These are phyloP conservation scores for Ambastaia sidthimunki DNA, from an alignment of 2,797 vertebrate species.

Conservation along the genomic window DNA sequence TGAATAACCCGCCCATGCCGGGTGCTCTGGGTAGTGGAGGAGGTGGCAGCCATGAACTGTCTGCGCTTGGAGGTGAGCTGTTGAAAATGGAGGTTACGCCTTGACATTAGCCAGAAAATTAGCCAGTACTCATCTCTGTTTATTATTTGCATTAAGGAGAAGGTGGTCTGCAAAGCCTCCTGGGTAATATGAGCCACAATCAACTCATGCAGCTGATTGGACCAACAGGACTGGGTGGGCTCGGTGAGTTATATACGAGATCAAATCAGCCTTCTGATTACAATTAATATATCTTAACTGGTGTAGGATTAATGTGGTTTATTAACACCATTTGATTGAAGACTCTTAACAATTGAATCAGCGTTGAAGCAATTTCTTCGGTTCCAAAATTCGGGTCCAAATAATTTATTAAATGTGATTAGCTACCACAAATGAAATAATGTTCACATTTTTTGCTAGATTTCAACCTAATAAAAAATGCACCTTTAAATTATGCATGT, in stretches of 20 bases:
- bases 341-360: no score
- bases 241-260: constrained; percentile 83
- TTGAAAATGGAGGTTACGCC: constrained; percentile 79
- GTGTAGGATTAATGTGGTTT: no score
- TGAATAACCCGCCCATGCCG: constrained; percentile 95
- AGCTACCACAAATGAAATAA: no score
- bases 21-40: constrained; percentile 86
- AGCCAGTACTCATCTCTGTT: not conserved
- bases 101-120: not conserved
- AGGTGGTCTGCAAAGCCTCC: constrained; percentile 95
- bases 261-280: constrained; percentile 69
- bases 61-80: constrained; percentile 87
- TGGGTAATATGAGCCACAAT: constrained; percentile 99
- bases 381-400: no score
- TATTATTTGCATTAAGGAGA: constrained; percentile 77
- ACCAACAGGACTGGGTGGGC: constrained; percentile 94
- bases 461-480: no score
- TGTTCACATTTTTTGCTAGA: no score
- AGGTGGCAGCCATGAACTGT: constrained; percentile 89
- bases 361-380: no score
- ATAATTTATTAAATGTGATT: no score
- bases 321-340: no score
- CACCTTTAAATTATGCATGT: constrained; percentile 46
- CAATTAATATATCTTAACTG: no score
- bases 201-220: constrained; percentile 99